These are phyloP conservation scores for Triplophysa dalaica DNA, from an alignment of 2,113 vertebrate genomes.

Conservation along the genomic window DNA sequence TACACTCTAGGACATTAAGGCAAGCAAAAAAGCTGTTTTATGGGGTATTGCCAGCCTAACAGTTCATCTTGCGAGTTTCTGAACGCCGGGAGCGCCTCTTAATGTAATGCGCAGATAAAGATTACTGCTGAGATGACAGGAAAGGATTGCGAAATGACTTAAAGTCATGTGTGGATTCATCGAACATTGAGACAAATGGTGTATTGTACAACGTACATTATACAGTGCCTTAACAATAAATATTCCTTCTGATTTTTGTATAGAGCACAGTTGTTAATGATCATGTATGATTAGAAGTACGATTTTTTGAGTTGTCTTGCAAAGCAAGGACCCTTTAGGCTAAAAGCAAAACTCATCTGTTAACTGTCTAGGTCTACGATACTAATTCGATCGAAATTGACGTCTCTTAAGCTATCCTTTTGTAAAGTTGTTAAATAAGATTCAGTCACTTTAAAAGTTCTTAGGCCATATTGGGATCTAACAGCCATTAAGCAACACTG, in stretches of 20 bases:
- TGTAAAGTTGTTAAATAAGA: not conserved
- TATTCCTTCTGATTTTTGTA: too few relatives aligned
- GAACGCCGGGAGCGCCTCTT: not conserved
- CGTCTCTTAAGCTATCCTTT: not conserved
- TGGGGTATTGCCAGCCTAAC: not conserved
- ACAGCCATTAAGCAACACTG: not conserved
- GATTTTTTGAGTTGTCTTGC: too few relatives aligned
- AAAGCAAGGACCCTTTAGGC: too few relatives aligned
- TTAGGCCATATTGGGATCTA: not conserved
- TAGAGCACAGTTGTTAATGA: too few relatives aligned
- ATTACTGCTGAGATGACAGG: conserved; percentile 16
- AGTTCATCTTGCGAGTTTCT: conserved; percentile 8
- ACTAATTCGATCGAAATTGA: not conserved
- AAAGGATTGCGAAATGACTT: conserved; percentile 6
- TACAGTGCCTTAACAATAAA: too few relatives aligned
- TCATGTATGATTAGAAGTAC: too few relatives aligned
- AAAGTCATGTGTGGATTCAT: conserved; percentile 3
- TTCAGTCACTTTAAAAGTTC: not conserved
- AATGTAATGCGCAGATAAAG: conserved; percentile 20
- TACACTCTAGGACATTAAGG: not conserved
- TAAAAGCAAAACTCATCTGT: not conserved
- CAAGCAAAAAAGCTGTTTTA: conserved; percentile 6
- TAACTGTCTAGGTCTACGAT: not conserved
- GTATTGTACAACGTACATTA: conserved; percentile 9
- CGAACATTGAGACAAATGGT: conserved; percentile 34